phyloP scores from a whole-genome alignment of 2,797 vertebrate species.

The Rachycentron canadum region DNA sequence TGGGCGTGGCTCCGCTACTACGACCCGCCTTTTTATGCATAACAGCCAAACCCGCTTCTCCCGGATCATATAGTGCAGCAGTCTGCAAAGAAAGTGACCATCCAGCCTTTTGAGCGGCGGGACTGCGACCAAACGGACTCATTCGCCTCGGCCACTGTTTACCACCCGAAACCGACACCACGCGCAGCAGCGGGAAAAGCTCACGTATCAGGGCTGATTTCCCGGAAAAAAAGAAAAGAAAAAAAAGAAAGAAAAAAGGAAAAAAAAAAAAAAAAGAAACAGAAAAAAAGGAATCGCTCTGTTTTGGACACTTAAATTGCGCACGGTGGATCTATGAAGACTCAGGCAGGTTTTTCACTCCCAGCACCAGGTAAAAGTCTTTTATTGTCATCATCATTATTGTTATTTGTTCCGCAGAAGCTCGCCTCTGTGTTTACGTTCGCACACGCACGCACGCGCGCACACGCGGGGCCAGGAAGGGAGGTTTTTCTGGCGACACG shows the following conservation, averaged over 20 bases:
- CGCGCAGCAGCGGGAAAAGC: neutral
- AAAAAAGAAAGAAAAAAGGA: too few relatives aligned
- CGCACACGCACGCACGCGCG: too few relatives aligned
- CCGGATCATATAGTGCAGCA: slow-evolving; percentile 78
- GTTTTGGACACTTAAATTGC: slow-evolving; percentile 37
- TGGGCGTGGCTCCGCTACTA: slow-evolving; percentile 79
- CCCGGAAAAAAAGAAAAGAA: slow-evolving; percentile 7
- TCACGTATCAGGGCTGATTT: neutral
- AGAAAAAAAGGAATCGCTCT: neutral
- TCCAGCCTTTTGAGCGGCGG: slow-evolving; percentile 46
- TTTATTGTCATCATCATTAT: too few relatives aligned
- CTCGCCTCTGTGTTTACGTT: neutral
- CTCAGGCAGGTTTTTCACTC: slow-evolving; percentile 45
- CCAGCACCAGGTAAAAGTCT: slow-evolving; percentile 66
- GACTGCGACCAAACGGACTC: slow-evolving; percentile 43
- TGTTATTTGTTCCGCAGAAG: neutral
- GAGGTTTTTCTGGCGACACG: too few relatives aligned
- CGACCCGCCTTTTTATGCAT: slow-evolving; percentile 80
- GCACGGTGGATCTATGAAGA: slow-evolving; percentile 75
- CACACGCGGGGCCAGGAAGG: too few relatives aligned
- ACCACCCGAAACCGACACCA: neutral
- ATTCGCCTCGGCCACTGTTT: slow-evolving; percentile 30
- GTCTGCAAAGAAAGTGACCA: slow-evolving; percentile 75
- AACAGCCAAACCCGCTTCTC: slow-evolving; percentile 59
- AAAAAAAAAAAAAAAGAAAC: too few relatives aligned